Conservation (phyloP, 2,888 invertebrate genomes). For the Venustoraphidia nigricollis region DNA sequence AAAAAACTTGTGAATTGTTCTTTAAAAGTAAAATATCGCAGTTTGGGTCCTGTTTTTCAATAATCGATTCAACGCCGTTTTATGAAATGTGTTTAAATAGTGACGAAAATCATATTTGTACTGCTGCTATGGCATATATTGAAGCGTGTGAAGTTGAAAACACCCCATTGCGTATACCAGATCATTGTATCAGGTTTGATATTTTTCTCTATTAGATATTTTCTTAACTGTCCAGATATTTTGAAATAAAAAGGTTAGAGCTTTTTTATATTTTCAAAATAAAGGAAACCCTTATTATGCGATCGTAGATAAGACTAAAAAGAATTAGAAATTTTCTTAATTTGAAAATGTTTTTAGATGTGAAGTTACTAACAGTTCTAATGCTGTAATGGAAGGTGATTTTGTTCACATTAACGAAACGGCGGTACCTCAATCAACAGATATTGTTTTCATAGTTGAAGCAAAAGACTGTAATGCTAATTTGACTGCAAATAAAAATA, state of each 20-base stretch:
- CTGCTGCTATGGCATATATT: slow-evolving; percentile 66
- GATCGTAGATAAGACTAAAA: too few species aligned
- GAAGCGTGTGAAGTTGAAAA: slow-evolving; percentile 59
- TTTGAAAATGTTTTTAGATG: slow-evolving; percentile 31
- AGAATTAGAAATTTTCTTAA: too few species aligned
- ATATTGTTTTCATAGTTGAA: slow-evolving; percentile 80
- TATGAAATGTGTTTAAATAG: slow-evolving; percentile 44
- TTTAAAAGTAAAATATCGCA: slow-evolving; percentile 52
- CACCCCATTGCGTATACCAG: slow-evolving; percentile 64
- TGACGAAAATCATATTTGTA: slow-evolving; percentile 42
- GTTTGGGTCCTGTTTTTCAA: slow-evolving; percentile 49
- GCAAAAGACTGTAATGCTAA: slow-evolving; percentile 70
- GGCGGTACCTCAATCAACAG: slow-evolving; percentile 51
- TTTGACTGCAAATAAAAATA: slow-evolving; percentile 45
- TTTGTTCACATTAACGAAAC: slow-evolving; percentile 46
- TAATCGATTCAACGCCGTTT: slow-evolving; percentile 47
- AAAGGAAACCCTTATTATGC: too few species aligned
- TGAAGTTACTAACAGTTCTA: slow-evolving; percentile 46
- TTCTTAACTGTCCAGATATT: too few species aligned
- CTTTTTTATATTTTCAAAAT: too few species aligned
- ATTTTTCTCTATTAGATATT: slow-evolving; percentile 10
- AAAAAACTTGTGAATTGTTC: slow-evolving; percentile 42
- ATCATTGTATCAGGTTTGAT: slow-evolving; percentile 60
- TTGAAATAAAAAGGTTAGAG: too few species aligned
- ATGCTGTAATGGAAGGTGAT: slow-evolving; percentile 53